Conservation (phyloP, 2,888 invertebrate species). For the Platypus cylindrus region DNA sequence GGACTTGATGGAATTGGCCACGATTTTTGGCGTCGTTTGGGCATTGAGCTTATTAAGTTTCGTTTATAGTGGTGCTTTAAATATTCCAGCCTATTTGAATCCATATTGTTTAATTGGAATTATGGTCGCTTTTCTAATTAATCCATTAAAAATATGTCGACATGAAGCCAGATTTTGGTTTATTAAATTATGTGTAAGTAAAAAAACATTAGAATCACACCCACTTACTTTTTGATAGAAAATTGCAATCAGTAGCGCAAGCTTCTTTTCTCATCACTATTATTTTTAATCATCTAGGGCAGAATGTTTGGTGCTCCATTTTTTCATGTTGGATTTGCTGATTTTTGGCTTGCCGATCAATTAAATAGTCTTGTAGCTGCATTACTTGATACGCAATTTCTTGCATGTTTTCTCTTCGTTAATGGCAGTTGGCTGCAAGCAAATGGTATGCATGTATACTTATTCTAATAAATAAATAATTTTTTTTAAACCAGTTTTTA, state of each 20-base stretch:
- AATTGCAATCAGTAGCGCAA: too few species aligned
- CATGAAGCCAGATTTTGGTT: slow-evolving; percentile 70
- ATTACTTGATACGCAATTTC: slow-evolving; percentile 66
- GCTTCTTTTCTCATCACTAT: too few species aligned
- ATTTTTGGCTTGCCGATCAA: slow-evolving; percentile 81
- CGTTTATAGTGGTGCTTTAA: slow-evolving; percentile 48
- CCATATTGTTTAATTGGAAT: slow-evolving; percentile 57
- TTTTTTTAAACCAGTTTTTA: too few species aligned
- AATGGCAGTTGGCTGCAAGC: slow-evolving; percentile 45
- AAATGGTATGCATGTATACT: slow-evolving; percentile 34
- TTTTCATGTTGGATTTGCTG: slow-evolving; percentile 67
- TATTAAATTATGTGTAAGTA: slow-evolving; percentile 44
- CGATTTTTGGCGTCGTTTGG: slow-evolving; percentile 67
- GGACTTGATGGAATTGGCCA: slow-evolving; percentile 63
- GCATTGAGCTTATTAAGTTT: slow-evolving; percentile 53
- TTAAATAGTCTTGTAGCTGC: slow-evolving; percentile 65
- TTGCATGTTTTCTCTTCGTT: slow-evolving; percentile 61
- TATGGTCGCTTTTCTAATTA: slow-evolving; percentile 57
- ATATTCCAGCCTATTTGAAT: slow-evolving; percentile 63
- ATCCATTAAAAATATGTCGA: slow-evolving; percentile 63
- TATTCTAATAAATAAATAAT: too few species aligned
- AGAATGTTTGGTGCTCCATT: slow-evolving; percentile 61
- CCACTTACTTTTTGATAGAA: too few species aligned
- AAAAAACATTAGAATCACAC: neutral
- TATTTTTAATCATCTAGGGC: slow-evolving; percentile 33